Base-by-base conservation (phyloP, 2,797 vertebrate genomes). In the Lutjanus campechanus region DNA sequence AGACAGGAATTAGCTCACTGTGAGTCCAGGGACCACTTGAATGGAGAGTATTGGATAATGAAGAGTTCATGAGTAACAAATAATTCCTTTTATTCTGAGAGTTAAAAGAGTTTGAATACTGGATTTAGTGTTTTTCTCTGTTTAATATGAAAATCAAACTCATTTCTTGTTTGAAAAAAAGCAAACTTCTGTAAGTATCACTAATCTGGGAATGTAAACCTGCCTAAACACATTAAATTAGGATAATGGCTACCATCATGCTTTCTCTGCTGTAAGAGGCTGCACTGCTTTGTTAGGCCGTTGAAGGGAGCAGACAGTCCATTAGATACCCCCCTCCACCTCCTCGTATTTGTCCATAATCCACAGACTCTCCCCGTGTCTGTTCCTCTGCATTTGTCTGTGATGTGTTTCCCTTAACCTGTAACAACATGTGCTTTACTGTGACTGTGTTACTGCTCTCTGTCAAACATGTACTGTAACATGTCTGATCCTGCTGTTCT, bases 401-500 rank as follows among this genome's bases (percentile, higher is more conserved):
- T 85, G 70, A 79, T 87, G 77, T 88, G 79, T 78, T 75, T 9
- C 54, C 64, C 36, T 86, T 70, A 78, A 88, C 78, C 77, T 88
- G 77, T 73, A 76, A 68, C 76, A 76, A 82, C 79, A 71, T 84
- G 44, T 91, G 66, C 55, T 83, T 75, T 88, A 76, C 65, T 75
- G 62, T 88, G 78, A 78, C 77, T 66, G 61, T 85, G 70, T 84
- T 80, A 76, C 84, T 87, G 72, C 73, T 76, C 71, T 89, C 71
- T 89, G 86, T 90, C 81, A 83, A 86, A 90, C 87, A 84, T 89
- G 76, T 87, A 67, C 56, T 89, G 79, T 88, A 89, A 86, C 87
- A 84, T 90, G 90, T 92, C 84, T 94, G 86, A 91, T 86, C 84
- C 91, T 94, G 79, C 84, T 92, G 85, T 92, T 87, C 64, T 93